Evolutionary conservation across 2,888 invertebrate species (phyloP), one percentile per base, ranked within the genome.

Genomic region (Drosophila anomelani): DNA sequence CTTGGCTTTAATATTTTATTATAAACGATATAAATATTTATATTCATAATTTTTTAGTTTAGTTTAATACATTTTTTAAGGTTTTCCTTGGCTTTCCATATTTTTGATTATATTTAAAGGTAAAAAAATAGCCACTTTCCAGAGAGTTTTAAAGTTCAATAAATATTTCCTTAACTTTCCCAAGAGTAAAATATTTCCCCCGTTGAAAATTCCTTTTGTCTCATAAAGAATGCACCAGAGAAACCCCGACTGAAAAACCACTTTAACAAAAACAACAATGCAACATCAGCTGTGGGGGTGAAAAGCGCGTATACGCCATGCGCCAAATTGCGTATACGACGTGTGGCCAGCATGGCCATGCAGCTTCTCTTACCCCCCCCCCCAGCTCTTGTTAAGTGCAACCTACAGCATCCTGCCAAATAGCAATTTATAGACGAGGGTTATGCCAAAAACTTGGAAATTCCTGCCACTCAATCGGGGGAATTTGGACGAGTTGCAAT

Each of bases 241-340:
- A 20, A 26, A 9, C 34, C 34, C 23, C 9, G 9, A 13, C n/a
- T 13, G n/a, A n/a, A 23, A 23, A 49, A 17, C 5, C 17, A 2
- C 15, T 39, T 39, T 9, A 41, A 23, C 20, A 60, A 51, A 36
- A 51, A 20, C 34, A 51, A 51, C 20, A 60, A 39, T 32, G 13
- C 3, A 26, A 26, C 26, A 29, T 53, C 20, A 5, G 26, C 15
- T 15, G 46, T 10, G 8, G n/a, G 12, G 12, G 20, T 3, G 5
- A 41, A 54, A 49, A 17, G 4, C 32, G 32, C 34, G 53, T 36
- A 38, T 54, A 59, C 49, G 26, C 10, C 26, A 49, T 49, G 49
- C 5, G 34, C 46, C 46, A 59, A 38, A 77, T 77, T 79, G 57
- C 55, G 87, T 77, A 84, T 86, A 77, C 87, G 82, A 77, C 85